These are phyloP conservation scores for Cyphomyrus discorhynchus DNA, from an alignment of 2,113 vertebrate genomes.

Conservation along the genomic window DNA sequence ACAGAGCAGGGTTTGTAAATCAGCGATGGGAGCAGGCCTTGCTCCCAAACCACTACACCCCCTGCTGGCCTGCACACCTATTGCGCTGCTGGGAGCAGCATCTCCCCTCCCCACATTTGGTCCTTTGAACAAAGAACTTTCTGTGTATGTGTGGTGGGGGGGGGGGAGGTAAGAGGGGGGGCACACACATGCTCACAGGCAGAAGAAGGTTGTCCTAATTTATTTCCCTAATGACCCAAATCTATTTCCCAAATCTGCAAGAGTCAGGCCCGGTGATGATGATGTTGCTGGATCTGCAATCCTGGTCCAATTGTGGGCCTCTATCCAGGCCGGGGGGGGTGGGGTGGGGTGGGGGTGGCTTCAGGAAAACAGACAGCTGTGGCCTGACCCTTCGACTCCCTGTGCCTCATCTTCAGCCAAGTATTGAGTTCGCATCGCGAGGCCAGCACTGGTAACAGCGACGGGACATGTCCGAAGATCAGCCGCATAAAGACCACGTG, in stretches of 20 bases:
- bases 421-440: slow-evolving; percentile 54
- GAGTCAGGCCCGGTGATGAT: neutral
- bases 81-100: neutral
- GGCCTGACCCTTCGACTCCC: slow-evolving; percentile 55
- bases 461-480: slow-evolving; percentile 40
- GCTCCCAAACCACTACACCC: neutral
- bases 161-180: neutral
- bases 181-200: neutral
- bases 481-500: neutral
- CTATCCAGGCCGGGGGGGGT: neutral
- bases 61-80: neutral
- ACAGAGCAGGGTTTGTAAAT: slow-evolving; percentile 25
- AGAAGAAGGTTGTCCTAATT: neutral
- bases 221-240: neutral
- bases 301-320: neutral
- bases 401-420: slow-evolving; percentile 50
- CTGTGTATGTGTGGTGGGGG: slow-evolving; percentile 19
- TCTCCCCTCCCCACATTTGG: neutral
- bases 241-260: neutral
- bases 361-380: slow-evolving; percentile 54
- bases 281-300: neutral
- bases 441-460: slow-evolving; percentile 43
- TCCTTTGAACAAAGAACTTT: neutral
- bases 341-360: neutral
- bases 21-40: neutral